These are phyloP conservation scores for Ichneumoninae sp. DNA, from an alignment of 2,888 invertebrate genomes.

Conservation along the genomic window DNA sequence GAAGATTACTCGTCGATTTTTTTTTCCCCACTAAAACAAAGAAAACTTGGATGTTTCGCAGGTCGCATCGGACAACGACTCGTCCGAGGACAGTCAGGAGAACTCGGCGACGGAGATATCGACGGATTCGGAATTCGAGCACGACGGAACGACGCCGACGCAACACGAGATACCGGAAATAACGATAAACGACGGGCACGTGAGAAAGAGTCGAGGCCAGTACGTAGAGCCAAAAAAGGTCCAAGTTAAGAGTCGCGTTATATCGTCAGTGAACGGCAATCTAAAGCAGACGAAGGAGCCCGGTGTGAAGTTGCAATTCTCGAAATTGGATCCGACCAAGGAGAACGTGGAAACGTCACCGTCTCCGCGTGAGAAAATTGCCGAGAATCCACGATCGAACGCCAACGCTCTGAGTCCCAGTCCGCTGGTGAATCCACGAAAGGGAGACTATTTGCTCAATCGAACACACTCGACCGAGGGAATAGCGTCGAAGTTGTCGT, in stretches of 20 bases:
- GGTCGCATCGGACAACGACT: conserved; percentile 88
- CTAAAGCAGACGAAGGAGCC: conserved; percentile 73
- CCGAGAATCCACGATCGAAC: conserved; percentile 28
- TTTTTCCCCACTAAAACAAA: conserved; percentile 9
- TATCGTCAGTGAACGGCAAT: conserved; percentile 84
- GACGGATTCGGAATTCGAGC: conserved; percentile 96
- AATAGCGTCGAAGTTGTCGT: conserved; percentile 93
- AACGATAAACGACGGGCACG: conserved; percentile 88
- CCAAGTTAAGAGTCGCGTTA: conserved; percentile 86
- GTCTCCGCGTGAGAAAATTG: conserved; percentile 31
- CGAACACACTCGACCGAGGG: conserved; percentile 95
- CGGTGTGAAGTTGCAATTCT: conserved; percentile 70
- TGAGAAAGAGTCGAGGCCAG: conserved; percentile 85
- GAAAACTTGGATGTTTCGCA: conserved; percentile 79
- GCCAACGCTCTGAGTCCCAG: conserved; percentile 19
- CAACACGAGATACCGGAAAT: conserved; percentile 91
- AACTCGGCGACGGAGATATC: conserved; percentile 97
- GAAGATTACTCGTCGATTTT: conserved; percentile 8
- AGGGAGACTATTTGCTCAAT: conserved; percentile 91
- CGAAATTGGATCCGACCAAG: conserved; percentile 70
- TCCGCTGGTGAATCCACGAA: conserved; percentile 86
- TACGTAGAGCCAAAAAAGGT: conserved; percentile 86
- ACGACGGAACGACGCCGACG: conserved; percentile 90
- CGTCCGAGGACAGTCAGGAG: conserved; percentile 89
- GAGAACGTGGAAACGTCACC: conserved; percentile 45